A percentile compares a stretch with the other conserved stretches of the same genome.
Evolutionary conservation across 2,888 invertebrate species (phyloP).

Genomic region (Campoplex nolae): DNA sequence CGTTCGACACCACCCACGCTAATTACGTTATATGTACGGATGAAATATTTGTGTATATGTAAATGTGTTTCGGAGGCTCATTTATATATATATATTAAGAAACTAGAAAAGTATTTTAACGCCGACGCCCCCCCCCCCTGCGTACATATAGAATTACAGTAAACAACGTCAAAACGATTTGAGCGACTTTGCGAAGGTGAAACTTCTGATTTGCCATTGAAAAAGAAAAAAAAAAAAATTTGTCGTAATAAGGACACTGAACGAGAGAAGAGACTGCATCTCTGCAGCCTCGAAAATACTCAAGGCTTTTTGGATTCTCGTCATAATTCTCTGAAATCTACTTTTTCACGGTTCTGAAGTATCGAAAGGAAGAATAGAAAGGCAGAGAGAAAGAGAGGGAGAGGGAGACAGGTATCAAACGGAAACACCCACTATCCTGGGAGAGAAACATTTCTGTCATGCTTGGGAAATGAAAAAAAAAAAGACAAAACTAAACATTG

Average conservation of each 20-base stretch:
- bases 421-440: slow-evolving; percentile 55
- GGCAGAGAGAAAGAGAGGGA: background rate
- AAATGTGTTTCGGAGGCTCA: slow-evolving; percentile 4
- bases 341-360: background rate
- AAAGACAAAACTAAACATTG: background rate
- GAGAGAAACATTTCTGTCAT: slow-evolving; percentile 36
- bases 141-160: background rate
- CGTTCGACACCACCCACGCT: slow-evolving; percentile 36
- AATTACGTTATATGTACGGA: slow-evolving; percentile 24
- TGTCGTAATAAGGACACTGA: background rate
- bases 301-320: slow-evolving; percentile 23
- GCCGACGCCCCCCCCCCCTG: background rate
- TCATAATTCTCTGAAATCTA: slow-evolving; percentile 38
- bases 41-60: background rate
- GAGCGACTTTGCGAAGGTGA: background rate
- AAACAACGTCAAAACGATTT: slow-evolving; percentile 14
- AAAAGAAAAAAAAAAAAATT: background rate
- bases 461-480: slow-evolving; percentile 32
- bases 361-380: slow-evolving; percentile 13
- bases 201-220: background rate
- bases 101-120: slow-evolving; percentile 24
- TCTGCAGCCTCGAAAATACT: slow-evolving; percentile 15
- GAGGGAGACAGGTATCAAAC: background rate
- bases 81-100: slow-evolving; percentile 12
- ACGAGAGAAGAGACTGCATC: background rate